These are phyloP conservation scores for Podabrus alpinus DNA, from an alignment of 2,888 invertebrate species.

Conservation along the genomic window DNA sequence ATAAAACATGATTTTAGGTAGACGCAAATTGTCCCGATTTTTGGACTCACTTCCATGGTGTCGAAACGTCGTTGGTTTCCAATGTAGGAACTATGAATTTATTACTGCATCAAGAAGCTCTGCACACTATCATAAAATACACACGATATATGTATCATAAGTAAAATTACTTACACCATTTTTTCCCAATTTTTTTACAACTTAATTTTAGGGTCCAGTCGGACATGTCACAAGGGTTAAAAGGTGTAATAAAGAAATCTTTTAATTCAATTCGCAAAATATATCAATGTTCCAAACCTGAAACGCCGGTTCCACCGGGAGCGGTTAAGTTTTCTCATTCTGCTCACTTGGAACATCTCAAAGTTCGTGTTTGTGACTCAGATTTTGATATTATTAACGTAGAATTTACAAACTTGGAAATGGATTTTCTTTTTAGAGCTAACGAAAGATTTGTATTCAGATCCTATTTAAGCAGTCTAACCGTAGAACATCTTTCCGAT, in stretches of 20 bases:
- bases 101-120: conserved; percentile 74
- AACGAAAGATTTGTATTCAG: conserved; percentile 77
- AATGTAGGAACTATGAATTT: conserved; percentile 68
- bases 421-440: conserved; percentile 77
- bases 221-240: conserved; percentile 43
- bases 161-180: conserved; percentile 54
- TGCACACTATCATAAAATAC: conserved; percentile 72
- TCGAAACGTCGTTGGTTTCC: conserved; percentile 76
- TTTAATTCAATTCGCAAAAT: conserved; percentile 39
- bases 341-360: conserved; percentile 64
- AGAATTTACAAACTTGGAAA: conserved; percentile 68
- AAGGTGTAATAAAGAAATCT: conserved; percentile 42
- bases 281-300: conserved; percentile 23
- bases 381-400: conserved; percentile 73
- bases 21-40: conserved; percentile 83
- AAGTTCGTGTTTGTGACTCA: conserved; percentile 69
- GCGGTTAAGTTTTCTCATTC: conserved; percentile 77
- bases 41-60: conserved; percentile 76
- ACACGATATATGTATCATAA: conserved; percentile 65
- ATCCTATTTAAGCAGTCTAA: conserved; percentile 68
- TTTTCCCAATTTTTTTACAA: conserved; percentile 15
- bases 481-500: conserved; percentile 73
- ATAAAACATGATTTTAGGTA: conserved; percentile 60
- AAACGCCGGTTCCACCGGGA: conserved; percentile 76
- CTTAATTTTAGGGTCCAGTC: conserved; percentile 37